Evolutionary conservation across 2,797 vertebrate species (phyloP).

Genomic region (Brachyrhaphis roseni): DNA sequence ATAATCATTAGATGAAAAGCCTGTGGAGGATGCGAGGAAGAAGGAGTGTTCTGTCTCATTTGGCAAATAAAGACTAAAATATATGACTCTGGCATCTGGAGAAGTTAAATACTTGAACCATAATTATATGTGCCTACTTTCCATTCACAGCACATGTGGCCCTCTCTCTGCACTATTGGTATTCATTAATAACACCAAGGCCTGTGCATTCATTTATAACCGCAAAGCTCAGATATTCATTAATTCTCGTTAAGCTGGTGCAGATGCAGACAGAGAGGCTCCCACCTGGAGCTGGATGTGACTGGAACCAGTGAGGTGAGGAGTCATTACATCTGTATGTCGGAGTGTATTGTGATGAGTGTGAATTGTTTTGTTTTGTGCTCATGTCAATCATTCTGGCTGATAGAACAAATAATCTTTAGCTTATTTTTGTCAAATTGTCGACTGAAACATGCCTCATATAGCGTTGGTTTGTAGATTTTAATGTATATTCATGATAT

Average conservation of each 20-base stretch:
- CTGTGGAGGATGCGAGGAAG: constrained; percentile 1
- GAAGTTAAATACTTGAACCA: constrained; percentile 49
- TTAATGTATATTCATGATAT: background rate
- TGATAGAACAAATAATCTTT: background rate
- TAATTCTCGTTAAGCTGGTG: constrained; percentile 68
- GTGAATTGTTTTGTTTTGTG: background rate
- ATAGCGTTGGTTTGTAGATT: background rate
- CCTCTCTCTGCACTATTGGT: constrained; percentile 61
- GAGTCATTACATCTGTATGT: constrained; percentile 27
- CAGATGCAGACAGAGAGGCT: constrained; percentile 5
- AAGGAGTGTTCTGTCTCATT: constrained; percentile 29
- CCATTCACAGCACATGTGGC: constrained; percentile 57
- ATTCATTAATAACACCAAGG: constrained; percentile 73
- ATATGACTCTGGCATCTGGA: constrained; percentile 37
- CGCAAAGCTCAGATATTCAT: constrained; percentile 72
- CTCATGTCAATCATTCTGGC: constrained; percentile 9
- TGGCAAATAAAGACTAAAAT: constrained; percentile 51
- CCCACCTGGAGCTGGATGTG: constrained; percentile 32
- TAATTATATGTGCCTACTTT: constrained; percentile 60
- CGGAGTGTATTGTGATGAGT: constrained; percentile 17
- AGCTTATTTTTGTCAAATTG: constrained; percentile 6
- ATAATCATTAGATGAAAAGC: constrained; percentile 31
- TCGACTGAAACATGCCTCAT: background rate
- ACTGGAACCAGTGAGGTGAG: constrained; percentile 29
- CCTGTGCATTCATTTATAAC: constrained; percentile 64